These are phyloP conservation scores for Simalia tracyae DNA, from an alignment of 2,797 vertebrate species.

Conservation along the genomic window DNA sequence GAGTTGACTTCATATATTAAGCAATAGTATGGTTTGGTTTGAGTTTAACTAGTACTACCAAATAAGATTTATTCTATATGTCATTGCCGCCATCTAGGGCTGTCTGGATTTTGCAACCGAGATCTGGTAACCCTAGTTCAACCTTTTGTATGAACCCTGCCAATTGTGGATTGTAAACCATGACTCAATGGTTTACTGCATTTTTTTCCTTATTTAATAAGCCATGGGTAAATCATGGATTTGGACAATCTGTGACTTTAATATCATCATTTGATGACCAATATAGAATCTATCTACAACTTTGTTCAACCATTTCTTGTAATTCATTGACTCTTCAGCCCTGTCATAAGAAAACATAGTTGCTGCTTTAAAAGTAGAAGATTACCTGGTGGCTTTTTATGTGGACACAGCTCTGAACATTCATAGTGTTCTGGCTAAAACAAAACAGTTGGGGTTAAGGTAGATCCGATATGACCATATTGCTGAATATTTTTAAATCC, in stretches of 20 bases:
- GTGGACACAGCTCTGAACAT: background rate
- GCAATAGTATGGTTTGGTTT: background rate
- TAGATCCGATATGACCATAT: conserved; percentile 53
- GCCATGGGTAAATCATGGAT: background rate
- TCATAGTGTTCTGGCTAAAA: background rate
- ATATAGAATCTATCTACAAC: background rate
- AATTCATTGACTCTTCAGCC: background rate
- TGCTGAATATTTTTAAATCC: conserved; percentile 55
- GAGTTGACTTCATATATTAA: background rate
- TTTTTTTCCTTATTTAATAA: background rate
- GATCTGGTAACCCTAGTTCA: background rate
- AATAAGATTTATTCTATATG: background rate
- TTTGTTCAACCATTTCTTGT: background rate
- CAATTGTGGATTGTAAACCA: background rate
- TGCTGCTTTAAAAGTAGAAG: background rate
- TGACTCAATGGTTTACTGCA: background rate
- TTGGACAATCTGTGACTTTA: no score
- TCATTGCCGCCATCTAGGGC: background rate
- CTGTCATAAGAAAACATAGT: background rate
- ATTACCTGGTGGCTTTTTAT: background rate
- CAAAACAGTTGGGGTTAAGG: background rate
- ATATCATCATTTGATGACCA: no score
- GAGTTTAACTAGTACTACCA: background rate
- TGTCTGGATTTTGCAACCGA: background rate
- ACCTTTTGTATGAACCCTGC: background rate